A percentile compares a stretch with the other conserved stretches of the same genome.
phyloP scores from a whole-genome alignment of 2,888 invertebrate genomes.

The Microctonus brassicae region DNA sequence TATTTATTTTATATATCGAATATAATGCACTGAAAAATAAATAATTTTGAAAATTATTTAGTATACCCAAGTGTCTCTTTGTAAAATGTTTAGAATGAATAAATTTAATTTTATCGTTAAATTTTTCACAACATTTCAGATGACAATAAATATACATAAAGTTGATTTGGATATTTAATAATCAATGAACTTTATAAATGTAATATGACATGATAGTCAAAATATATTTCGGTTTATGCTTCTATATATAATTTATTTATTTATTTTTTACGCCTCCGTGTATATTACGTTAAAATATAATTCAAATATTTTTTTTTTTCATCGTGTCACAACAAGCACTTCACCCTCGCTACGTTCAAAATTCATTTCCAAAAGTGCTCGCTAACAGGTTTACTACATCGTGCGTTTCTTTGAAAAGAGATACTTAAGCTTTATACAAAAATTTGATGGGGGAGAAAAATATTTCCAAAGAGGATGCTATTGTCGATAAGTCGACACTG shows the following conservation, averaged over 20 bases:
- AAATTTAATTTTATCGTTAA: not conserved
- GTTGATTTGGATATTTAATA: no score
- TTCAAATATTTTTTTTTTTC: not conserved
- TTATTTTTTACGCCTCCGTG: no score
- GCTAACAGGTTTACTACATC: constrained; percentile 6
- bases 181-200: no score
- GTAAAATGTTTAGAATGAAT: no score
- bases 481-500: constrained; percentile 23
- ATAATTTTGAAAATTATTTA: not conserved
- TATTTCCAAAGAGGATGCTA: constrained; percentile 13
- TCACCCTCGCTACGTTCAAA: constrained; percentile 2
- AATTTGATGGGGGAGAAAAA: constrained; percentile 4
- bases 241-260: no score
- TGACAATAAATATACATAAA: no score
- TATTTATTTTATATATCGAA: not conserved
- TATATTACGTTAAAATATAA: constrained; percentile 1
- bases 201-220: no score
- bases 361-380: constrained; percentile 16
- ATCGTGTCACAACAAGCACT: not conserved
- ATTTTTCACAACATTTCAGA: no score
- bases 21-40: not conserved
- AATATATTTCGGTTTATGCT: no score
- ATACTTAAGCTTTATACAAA: not conserved
- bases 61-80: no score
- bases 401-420: constrained; percentile 1